Base-by-base conservation (phyloP, 2,888 invertebrate species). In the Autographa gamma region DNA sequence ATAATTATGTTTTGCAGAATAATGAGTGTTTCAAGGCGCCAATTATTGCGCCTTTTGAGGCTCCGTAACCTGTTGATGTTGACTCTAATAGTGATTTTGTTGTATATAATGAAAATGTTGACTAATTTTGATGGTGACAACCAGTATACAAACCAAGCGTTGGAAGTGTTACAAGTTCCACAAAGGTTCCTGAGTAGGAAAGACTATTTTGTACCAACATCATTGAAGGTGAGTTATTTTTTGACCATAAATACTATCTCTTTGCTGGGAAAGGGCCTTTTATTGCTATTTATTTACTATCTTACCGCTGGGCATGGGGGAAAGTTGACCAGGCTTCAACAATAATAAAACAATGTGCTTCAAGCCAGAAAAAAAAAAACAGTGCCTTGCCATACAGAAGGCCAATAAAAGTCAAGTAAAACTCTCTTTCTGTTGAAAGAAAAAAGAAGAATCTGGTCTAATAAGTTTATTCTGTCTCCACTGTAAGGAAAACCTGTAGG, bases 21-120 rank as follows among this genome's bases (percentile, higher is more conserved):
- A 32, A 86, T 85, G 84, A 71, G 77, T 66, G 77, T 84, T 8
- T 83, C 92, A 72, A 83, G 92, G 69, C 85, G 93, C 2, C 84
- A 87, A 64, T 61, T 89, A 14, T 69, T 86, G 34, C 90, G 94
- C n/a, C 73, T 93, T 5, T 72, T 94, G 13, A 88, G 91, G 70
- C 60, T 92, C 1, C 88, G 93, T 0, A 93, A 92, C 72, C 87
- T 95, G 2, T 16, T 92, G 2, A 74, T 87, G n/a, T 60, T 93
- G 11, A 92, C 92, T 2, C n/a, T 91, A 14, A 71, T 93, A 34
- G 77, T 93, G 0, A 85, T 91, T 18, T 56, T 92, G 11, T 63
- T 93, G 52, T 93, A 93, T 71, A 73, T 90, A n/a, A 66, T 91
- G 0, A 92, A 88, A 76, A 75, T 81, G 1, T 75, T 91, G 2